These are phyloP conservation scores for Sinodicranocentrus sp. DNA, from an alignment of 2,888 invertebrate species.

Conservation along the genomic window DNA sequence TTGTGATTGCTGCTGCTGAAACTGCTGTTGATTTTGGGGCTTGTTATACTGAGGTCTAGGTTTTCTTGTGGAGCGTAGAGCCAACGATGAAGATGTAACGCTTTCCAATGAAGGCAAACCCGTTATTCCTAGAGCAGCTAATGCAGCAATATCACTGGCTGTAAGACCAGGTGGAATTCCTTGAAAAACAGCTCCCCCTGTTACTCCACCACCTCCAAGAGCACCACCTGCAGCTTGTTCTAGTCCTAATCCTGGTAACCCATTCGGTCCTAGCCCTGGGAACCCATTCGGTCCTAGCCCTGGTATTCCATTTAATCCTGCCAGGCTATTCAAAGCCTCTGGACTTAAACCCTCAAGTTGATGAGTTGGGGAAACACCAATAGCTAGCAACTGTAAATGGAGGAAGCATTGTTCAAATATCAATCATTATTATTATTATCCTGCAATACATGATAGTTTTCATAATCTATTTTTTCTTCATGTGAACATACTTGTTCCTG, in stretches of 20 bases:
- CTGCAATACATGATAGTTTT: too few species aligned
- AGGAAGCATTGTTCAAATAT: too few species aligned
- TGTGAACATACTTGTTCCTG: slow-evolving; percentile 45
- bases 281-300: slow-evolving; percentile 12
- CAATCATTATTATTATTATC: too few species aligned
- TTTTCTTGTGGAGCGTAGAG: slow-evolving; percentile 42
- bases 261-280: background rate
- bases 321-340: slow-evolving; percentile 20
- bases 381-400: too few species aligned
- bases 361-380: too few species aligned
- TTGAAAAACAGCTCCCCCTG: background rate
- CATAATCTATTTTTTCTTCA: too few species aligned
- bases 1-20: slow-evolving; percentile 21
- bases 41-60: slow-evolving; percentile 44
- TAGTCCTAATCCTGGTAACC: too few species aligned
- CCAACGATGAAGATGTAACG: background rate
- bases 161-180: slow-evolving; percentile 54
- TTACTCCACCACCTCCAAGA: background rate
- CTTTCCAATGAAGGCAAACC: slow-evolving; percentile 17
- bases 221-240: too few species aligned
- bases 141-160: slow-evolving; percentile 36
- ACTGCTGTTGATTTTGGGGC: slow-evolving; percentile 2
- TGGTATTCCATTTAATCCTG: background rate
- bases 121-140: slow-evolving; percentile 47
- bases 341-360: slow-evolving; percentile 27